A percentile compares a stretch with the other conserved stretches of the same genome.
phyloP scores from a whole-genome alignment of 1,140 invertebrate species.

The Theocolax elegans region DNA sequence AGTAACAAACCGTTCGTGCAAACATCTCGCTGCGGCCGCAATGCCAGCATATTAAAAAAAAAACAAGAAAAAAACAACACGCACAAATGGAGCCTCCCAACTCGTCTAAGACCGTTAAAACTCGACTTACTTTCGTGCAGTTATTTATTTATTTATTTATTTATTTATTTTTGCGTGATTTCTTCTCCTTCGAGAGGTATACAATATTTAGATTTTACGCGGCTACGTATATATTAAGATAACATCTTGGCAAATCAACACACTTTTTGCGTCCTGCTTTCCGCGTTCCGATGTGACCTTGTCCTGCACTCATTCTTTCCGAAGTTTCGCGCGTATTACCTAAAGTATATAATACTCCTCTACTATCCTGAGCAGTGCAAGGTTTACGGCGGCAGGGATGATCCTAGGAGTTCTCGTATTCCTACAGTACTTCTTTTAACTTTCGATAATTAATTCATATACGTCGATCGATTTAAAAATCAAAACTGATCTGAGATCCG shows the following conservation, averaged over 20 bases:
- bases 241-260: constrained; percentile 6
- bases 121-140: constrained; percentile 10
- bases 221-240: background rate
- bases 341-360: constrained; percentile 20
- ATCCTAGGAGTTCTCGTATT: background rate
- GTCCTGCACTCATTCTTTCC: background rate
- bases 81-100: background rate
- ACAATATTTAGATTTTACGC: constrained; percentile 5
- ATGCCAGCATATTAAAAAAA: background rate
- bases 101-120: constrained; percentile 4
- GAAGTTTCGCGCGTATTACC: no score
- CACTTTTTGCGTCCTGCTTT: background rate
- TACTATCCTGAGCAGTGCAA: constrained; percentile 35
- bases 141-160: background rate
- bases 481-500: no score
- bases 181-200: background rate
- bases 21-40: background rate
- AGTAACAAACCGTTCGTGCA: constrained; percentile 12
- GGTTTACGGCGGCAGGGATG: constrained; percentile 6
- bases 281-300: background rate
- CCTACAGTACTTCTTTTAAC: no score
- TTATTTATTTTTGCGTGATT: constrained; percentile 11
- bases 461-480: no score
- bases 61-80: background rate
- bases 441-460: no score